Base-by-base conservation (phyloP, 1,140 invertebrate genomes). In the Lasioglossum albipes region DNA sequence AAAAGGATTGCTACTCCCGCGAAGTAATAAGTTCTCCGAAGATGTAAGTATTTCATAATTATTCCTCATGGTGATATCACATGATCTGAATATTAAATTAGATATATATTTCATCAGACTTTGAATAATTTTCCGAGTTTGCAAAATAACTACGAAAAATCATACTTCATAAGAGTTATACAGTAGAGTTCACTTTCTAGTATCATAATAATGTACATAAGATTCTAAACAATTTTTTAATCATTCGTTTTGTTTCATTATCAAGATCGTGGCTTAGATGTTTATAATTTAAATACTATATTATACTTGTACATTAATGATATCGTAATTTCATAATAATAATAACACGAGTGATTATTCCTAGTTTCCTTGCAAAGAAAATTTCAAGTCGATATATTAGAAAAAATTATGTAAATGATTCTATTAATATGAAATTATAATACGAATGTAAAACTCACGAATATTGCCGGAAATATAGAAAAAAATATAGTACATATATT, bases 401-500 rank as follows among this genome's bases (percentile, higher is more conserved):
- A n/a, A 22, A 57, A 69, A 79, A 73, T 75, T 42, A 71, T 68
- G 54, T 75, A 41, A 75, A 75, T 49, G 45, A 31, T 80, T 59
- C 13, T 31, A 12, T 74, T 66, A 75, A 71, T 75, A 69, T 62
- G 22, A 70, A 54, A 49, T 41, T 65, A 74, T 18, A 41, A 65
- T 75, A 71, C 10, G 31, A 52, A 18, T 27, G n/a, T 74, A 75
- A 42, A 42, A 42, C 68, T 59, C 0, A 42, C 10, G 36, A 75
- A 66, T 42, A 75, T 75, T 79, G 57, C 69, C 42, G 61, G 75
- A 73, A 81, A 75, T 69, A 83, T 80, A 81, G 70, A 54, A 64
- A 41, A 54, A 36, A 36, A 36, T 36, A 13, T 75, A 57, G 49
- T 80, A 68, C 68, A 75, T 16, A 68, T 75, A 75, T 16, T 68